Evolutionary conservation across 2,113 vertebrate genomes (phyloP), one percentile per base, ranked within the genome.

Genomic region (Neodontobutis hainanensis): DNA sequence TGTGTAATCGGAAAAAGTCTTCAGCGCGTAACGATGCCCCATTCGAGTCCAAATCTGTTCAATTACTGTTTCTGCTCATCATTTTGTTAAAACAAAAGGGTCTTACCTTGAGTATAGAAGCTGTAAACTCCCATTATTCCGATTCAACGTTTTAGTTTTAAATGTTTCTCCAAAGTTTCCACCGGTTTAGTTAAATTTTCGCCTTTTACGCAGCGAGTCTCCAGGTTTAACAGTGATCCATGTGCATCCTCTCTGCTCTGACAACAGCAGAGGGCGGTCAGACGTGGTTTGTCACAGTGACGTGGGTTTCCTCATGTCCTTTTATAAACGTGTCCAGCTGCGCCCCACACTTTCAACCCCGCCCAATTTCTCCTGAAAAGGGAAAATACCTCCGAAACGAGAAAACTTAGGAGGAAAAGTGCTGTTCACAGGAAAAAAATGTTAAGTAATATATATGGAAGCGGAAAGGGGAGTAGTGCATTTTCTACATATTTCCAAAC

Each of bases 161-260:
- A 27, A 27, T 27, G 19, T 27, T 27, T 27, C 19, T 27, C 19
- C 19, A 27, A 27, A 27, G 19, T 27, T 27, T 27, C 19, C 19
- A 27, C 19, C 19, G 19, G 19, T 27, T 27, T 27, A 27, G 19
- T 55, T 58, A 5, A 11, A 9, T 6, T 59, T 2, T 4, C 0
- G 11, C 10, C 4, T 6, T 2, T 44, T 32, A 5, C 2, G 42
- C 52, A 19, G 44, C 2, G 40, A 4, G 38, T 14, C 1, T 34
- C 42, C 64, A 58, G 27, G 62, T 70, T 27, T 68, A 73, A 10
- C 42, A 6, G 38, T 35, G 56, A 69, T 55, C 78, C 85, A 89
- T 86, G 87, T 89, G 86, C 78, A 69, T 62, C 75, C 60, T 80
- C 77, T 81, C 53, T 64, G 75, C 72, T 77, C 77, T 82, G 71